Base-by-base conservation (phyloP, 2,797 vertebrate species). In the Florisuga fusca region DNA sequence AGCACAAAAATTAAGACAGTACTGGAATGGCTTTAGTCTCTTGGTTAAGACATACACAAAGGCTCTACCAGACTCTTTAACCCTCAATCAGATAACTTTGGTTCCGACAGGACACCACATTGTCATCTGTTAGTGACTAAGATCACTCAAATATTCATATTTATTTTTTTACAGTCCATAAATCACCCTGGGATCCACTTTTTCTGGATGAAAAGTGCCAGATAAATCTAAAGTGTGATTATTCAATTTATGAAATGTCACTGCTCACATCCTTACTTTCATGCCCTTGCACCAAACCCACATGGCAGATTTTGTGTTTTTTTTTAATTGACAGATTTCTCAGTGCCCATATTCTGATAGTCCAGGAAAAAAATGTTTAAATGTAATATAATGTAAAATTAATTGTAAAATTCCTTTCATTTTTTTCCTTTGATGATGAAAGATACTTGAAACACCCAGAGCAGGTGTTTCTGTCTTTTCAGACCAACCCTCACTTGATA, bases 201-300 rank as follows among this genome's bases (percentile, higher is more conserved):
- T 62, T 94, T 77, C 54, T 68, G 29, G 57, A 58, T 66, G 43
- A 95, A 74, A 95, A 84, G 57, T 87, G 34, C 78, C 38, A 86
- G 87, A 95, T 89, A 92, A 84, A 94, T 94, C 76, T 85, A 81
- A 78, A 69, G 54, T 85, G 76, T 54, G 94, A 63, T 90, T 94
- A 96, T 92, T 94, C 93, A 87, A 91, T 96, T 93, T 91, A 68
- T 91, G 90, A 95, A 97, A 94, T 93, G 89, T 95, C 93, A 91
- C 69, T 81, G 81, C 4, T 5, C 33, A 9, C 43, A 68, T 89
- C 57, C 46, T 66, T 87, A 66, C 86, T 94, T 92, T 75, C 45
- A 29, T 95, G 93, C 69, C 90, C 90, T 95, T 95, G 80, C 77
- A 90, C 87, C 31, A 68, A 72, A 43, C 72, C 57, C 58, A 64